Evolutionary conservation across 2,888 invertebrate species (phyloP).

Genomic region (Harpalus rubripes): DNA sequence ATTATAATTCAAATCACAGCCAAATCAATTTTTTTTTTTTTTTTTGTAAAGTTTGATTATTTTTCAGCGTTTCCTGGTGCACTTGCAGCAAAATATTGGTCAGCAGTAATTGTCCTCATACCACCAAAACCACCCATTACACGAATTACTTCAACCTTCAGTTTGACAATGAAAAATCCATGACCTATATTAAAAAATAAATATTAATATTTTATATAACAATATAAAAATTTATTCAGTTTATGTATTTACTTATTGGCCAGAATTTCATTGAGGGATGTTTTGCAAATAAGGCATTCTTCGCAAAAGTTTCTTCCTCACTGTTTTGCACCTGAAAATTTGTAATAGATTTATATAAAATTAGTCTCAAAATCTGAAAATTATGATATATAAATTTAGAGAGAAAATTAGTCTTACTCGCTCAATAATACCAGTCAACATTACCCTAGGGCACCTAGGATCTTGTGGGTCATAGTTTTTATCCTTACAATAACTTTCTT

Average conservation of each 20-base stretch:
- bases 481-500: constrained; percentile 83
- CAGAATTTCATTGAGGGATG: constrained; percentile 86
- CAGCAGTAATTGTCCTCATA: constrained; percentile 82
- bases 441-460: constrained; percentile 87
- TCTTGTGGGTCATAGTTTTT: constrained; percentile 86
- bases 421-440: constrained; percentile 84
- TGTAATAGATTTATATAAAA: background rate
- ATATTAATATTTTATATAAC: too few species aligned
- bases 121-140: constrained; percentile 92
- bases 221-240: background rate
- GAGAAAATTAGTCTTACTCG: constrained; percentile 77
- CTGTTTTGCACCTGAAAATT: constrained; percentile 79
- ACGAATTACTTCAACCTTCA: constrained; percentile 86
- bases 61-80: too few species aligned
- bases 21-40: too few species aligned
- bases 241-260: constrained; percentile 79
- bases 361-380: constrained; percentile 7
- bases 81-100: constrained; percentile 81
- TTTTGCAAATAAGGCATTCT: constrained; percentile 83
- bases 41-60: too few species aligned
- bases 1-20: too few species aligned
- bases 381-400: background rate
- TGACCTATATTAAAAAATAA: constrained; percentile 80
- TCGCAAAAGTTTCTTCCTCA: constrained; percentile 81
- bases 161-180: constrained; percentile 87